Base-by-base conservation (phyloP, 1,140 invertebrate species). In the Sesamia nonagrioides region DNA sequence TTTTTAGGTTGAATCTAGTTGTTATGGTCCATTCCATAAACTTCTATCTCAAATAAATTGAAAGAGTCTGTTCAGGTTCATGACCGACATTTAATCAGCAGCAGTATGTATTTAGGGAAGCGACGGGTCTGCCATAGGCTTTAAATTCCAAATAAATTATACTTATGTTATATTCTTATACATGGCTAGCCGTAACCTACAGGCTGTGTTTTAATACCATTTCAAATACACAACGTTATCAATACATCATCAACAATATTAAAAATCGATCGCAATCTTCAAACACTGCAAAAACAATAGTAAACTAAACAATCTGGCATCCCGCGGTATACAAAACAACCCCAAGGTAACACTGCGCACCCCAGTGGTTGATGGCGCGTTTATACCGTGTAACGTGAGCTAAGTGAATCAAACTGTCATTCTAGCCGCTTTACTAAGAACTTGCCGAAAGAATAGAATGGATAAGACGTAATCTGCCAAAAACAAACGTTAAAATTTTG, bases 321-420 rank as follows among this genome's bases (percentile, higher is more conserved):
- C 66, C 66, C 40, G 11, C 18, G 18, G 21, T 33, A 15, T 50
- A 69, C 3, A 69, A 11, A 58, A 15, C 66, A 69, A 50, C 66
- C 66, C 48, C n/a, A 15, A 54, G 42, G 40, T 27, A 33, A 80
- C 81, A 72, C 78, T 82, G 84, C 82, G 81, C 72, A 78, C 69
- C 72, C 79, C 79, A 77, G 77, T 54, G 84, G 76, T 86, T 88
- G 87, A 90, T 88, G 85, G 84, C 84, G 79, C 86, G 91, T 94
- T 92, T 92, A 93, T 88, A 92, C 91, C 86, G 81, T 88, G 91
- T 92, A 92, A 94, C 89, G 81, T 85, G 88, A 90, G 86, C 90
- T 94, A 94, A 94, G 89, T 94, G 91, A 94, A 94, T 94, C 92
- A 93, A 94, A 94, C 91, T 94, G 92, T 93, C 91, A 93, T 94